These are phyloP conservation scores for Anthoptus insignis DNA, from an alignment of 2,888 invertebrate genomes.

Conservation along the genomic window DNA sequence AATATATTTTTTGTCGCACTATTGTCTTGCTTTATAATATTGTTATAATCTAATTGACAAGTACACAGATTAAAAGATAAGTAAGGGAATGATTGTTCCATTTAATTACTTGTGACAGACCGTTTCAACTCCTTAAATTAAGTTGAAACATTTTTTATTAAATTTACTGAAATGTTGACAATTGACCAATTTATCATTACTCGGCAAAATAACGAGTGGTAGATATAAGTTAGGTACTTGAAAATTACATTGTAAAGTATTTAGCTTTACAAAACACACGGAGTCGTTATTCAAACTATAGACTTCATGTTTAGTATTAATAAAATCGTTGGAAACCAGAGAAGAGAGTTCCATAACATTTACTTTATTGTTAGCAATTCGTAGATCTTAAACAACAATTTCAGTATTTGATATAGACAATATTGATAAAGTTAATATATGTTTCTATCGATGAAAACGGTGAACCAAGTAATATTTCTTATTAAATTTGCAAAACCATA, in stretches of 20 bases:
- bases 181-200: neutral
- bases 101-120: constrained; percentile 6
- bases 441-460: too few relatives aligned
- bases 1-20: neutral
- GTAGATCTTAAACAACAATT: too few relatives aligned
- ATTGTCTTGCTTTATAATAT: neutral
- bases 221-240: too few relatives aligned
- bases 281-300: neutral
- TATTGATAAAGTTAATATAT: too few relatives aligned
- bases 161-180: neutral
- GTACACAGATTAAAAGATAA: neutral
- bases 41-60: neutral
- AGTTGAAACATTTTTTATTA: constrained; percentile 10
- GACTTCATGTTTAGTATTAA: too few relatives aligned
- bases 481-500: neutral
- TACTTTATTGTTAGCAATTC: too few relatives aligned
- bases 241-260: neutral
- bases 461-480: neutral
- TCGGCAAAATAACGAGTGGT: neutral
- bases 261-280: neutral
- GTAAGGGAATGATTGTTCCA: constrained; percentile 5
- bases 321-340: too few relatives aligned
- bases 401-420: too few relatives aligned
- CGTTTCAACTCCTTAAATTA: constrained; percentile 6
- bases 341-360: too few relatives aligned